Evolutionary conservation across 2,797 vertebrate genomes (phyloP).

Genomic region (Bradypodion ventrale): DNA sequence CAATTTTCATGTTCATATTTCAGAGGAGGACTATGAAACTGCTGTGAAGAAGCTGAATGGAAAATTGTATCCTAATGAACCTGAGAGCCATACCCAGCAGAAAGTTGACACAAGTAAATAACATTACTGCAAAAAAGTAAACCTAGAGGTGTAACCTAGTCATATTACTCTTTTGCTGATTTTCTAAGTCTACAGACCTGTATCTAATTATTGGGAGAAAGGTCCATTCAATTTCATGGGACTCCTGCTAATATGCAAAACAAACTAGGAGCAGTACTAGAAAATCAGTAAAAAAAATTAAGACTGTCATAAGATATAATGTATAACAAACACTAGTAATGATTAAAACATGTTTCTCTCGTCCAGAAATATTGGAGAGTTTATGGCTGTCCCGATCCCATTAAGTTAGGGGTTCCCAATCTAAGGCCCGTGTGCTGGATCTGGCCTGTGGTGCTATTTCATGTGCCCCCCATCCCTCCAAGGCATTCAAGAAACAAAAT

Average conservation of each 20-base stretch:
- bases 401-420: background rate
- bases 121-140: background rate
- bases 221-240: background rate
- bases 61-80: conserved; percentile 84
- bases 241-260: background rate
- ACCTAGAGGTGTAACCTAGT: background rate
- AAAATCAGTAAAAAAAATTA: too few species aligned
- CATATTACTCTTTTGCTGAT: background rate
- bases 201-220: background rate
- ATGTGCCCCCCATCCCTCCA: too few species aligned
- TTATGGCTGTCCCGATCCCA: background rate
- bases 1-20: conserved; percentile 49
- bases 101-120: conserved; percentile 66
- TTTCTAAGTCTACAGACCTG: background rate
- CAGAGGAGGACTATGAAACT: conserved; percentile 94
- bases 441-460: too few species aligned
- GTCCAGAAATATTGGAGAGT: background rate
- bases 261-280: too few species aligned
- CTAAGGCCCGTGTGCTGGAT: too few species aligned
- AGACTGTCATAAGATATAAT: background rate
- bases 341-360: background rate
- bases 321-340: background rate
- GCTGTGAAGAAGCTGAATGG: conserved; percentile 92
- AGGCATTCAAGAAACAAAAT: too few species aligned
- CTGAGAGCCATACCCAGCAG: conserved; percentile 52